Evolutionary conservation across 2,797 vertebrate species (phyloP), one percentile per base, ranked within the genome.

Genomic region (Silurus aristotelis): DNA sequence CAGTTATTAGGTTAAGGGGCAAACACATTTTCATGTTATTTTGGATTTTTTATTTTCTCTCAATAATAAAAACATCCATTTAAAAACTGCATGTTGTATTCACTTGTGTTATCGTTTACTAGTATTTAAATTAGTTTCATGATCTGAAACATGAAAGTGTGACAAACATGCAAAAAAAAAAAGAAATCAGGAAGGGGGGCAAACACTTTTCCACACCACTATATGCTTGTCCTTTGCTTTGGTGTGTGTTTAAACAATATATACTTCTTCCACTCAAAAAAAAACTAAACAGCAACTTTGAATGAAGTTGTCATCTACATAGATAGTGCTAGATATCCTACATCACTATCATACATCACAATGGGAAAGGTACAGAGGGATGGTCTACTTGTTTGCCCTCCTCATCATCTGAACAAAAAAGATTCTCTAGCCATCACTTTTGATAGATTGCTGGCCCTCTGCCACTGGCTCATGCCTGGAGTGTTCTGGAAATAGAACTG

Each of bases 381-480:
- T 75, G 75, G 80, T 82, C 52, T 89, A 76, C 55, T 83, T 83
- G 83, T 84, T 84, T 78, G 66, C 73, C 31, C 61, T 71, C 76
- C 55, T 77, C 55, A 84, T 84, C 71, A 46, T 86, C 56, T 89
- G 79, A 87, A 72, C 83, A 81, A 87, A 83, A 83, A 81, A 38
- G 43, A 64, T 83, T 85, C 25, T 15, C 55, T 38, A 19, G 52
- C 55, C 25, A 1, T 58, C 48, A 70, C 55, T 52, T 70, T 7
- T 89, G 85, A 89, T 80, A 77, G 88, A 89, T 55, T 43, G 20
- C 64, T 90, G 89, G 86, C 76, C 64, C 61, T 80, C 4, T 27
- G 85, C 88, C 88, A 89, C 58, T 15, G 25, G 67, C 83, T 84
- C 75, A 52, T 85, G 86, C 85, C 75, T 86, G 80, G 72, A 84